These are phyloP conservation scores for Glyptemys insculpta DNA, from an alignment of 2,797 vertebrate genomes.

Conservation along the genomic window DNA sequence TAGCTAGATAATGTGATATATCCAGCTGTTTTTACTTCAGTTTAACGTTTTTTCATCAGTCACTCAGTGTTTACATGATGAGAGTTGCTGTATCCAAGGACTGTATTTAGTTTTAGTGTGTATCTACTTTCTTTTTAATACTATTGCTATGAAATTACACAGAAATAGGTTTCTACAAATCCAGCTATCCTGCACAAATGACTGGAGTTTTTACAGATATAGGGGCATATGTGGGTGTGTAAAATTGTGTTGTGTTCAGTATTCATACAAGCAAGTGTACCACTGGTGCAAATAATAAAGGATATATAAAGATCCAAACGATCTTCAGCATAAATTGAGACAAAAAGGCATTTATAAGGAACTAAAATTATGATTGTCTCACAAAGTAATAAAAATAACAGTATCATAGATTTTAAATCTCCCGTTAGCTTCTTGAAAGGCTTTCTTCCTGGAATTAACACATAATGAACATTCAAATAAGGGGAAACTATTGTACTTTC, in stretches of 20 bases:
- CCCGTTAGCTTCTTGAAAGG: neutral
- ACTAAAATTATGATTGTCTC: neutral
- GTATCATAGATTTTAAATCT: neutral
- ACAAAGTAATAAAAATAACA: neutral
- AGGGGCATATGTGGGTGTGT: neutral
- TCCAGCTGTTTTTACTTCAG: neutral
- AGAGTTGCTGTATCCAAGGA: neutral
- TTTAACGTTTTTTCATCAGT: neutral
- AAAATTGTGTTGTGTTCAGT: neutral
- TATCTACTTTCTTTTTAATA: neutral
- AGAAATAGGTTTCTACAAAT: neutral
- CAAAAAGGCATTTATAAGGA: neutral
- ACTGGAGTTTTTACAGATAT: neutral
- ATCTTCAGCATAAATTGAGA: neutral
- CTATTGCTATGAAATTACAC: neutral
- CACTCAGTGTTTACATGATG: neutral
- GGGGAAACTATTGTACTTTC: neutral
- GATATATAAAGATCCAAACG: neutral
- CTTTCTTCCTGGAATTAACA: neutral
- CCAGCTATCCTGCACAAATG: neutral
- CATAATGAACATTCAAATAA: neutral
- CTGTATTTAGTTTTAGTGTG: neutral
- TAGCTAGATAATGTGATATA: neutral
- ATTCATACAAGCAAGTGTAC: neutral
- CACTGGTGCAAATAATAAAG: neutral